phyloP scores from a whole-genome alignment of 2,797 vertebrate species.

The Nyctalus aviator region DNA sequence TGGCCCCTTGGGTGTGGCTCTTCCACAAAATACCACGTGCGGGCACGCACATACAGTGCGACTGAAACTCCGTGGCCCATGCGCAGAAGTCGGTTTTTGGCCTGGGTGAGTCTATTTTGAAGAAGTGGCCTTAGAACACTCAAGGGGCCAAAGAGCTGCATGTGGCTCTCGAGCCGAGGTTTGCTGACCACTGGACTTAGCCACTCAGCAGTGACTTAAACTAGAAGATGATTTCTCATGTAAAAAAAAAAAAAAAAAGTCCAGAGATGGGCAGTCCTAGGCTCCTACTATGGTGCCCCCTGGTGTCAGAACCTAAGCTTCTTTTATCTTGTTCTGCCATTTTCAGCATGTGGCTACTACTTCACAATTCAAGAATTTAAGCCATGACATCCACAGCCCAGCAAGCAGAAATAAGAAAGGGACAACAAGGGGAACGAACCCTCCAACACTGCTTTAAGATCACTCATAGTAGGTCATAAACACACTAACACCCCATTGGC shows the following conservation, averaged over 20 bases:
- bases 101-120: no score
- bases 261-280: not conserved
- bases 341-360: not conserved
- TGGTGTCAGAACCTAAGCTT: not conserved
- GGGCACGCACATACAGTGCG: no score
- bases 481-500: not conserved
- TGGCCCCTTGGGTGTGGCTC: no score
- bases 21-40: no score
- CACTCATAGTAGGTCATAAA: not conserved
- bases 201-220: not conserved
- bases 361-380: not conserved
- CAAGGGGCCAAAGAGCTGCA: no score
- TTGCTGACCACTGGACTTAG: not conserved
- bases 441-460: not conserved
- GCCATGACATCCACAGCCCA: not conserved
- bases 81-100: no score
- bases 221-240: not conserved
- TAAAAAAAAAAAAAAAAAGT: not conserved
- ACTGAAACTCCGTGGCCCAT: no score
- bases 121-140: no score
- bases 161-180: no score
- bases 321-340: not conserved
- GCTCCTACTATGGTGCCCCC: not conserved
- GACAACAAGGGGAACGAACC: not conserved
- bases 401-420: constrained; percentile 26